Conservation (phyloP, 2,113 vertebrate genomes). For the Eira barbara region DNA sequence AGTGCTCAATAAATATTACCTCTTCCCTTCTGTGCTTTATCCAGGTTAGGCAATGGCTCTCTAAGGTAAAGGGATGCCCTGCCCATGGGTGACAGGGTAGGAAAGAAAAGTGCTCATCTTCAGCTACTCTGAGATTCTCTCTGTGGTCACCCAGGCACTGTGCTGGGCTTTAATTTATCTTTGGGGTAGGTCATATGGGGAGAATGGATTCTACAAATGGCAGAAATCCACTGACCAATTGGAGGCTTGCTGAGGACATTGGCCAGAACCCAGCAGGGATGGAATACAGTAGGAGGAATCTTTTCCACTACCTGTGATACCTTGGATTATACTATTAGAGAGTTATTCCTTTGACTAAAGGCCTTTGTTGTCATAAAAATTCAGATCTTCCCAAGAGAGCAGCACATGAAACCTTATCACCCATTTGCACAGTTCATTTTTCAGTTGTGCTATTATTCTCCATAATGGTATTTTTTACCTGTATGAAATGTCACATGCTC, state of each 20-base stretch:
- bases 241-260: neutral
- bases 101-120: neutral
- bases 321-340: neutral
- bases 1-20: neutral
- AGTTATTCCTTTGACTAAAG: neutral
- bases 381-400: neutral
- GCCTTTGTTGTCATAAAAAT: constrained; percentile 38
- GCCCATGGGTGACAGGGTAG: neutral
- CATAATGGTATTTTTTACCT: neutral
- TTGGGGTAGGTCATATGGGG: neutral
- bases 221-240: neutral
- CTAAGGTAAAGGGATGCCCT: neutral
- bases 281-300: neutral
- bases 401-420: neutral
- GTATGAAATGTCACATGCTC: constrained; percentile 51
- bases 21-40: neutral
- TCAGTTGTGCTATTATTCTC: neutral
- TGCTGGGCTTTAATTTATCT: neutral
- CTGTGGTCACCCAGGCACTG: neutral
- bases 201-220: neutral
- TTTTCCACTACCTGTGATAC: neutral
- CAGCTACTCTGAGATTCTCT: neutral
- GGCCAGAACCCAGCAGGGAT: neutral
- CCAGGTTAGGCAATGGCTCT: neutral
- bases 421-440: neutral